A percentile compares a stretch with the other conserved stretches of the same genome.
Conservation (phyloP, 2,113 vertebrate species). For the Collichthys lucidus region DNA sequence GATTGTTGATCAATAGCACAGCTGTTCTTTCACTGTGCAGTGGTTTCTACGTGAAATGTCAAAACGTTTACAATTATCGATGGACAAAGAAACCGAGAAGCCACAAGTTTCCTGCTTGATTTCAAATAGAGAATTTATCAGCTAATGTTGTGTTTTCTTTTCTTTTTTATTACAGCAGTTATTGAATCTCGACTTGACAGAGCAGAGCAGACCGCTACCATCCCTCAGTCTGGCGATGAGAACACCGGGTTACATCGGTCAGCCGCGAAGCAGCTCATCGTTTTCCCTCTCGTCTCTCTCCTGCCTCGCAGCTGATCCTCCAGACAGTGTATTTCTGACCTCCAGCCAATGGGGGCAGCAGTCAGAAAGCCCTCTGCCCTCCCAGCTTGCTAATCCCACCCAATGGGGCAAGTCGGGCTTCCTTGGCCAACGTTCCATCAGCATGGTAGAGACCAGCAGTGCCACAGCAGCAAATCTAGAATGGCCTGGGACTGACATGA, state of each 20-base stretch:
- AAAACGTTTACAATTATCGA: not conserved
- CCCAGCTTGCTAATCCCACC: constrained; percentile 37
- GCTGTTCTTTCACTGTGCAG: not conserved
- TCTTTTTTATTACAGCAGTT: constrained; percentile 71
- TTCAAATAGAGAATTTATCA: not conserved
- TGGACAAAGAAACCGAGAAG: not conserved
- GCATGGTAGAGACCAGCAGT: constrained; percentile 82
- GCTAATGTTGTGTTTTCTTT: constrained; percentile 7
- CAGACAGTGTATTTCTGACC: constrained; percentile 52
- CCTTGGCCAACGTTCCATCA: constrained; percentile 80
- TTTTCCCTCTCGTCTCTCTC: constrained; percentile 63
- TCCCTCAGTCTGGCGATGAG: constrained; percentile 52
- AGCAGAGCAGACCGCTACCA: constrained; percentile 41
- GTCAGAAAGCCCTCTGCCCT: constrained; percentile 48
- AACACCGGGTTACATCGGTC: constrained; percentile 65
- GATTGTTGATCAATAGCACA: not conserved
- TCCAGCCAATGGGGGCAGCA: constrained; percentile 72
- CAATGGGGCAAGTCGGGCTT: constrained; percentile 76
- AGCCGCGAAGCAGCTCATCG: constrained; percentile 42
- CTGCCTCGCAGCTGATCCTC: constrained; percentile 52
- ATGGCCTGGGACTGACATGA: constrained; percentile 65
- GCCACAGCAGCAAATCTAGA: constrained; percentile 57
- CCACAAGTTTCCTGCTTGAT: not conserved
- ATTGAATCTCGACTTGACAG: constrained; percentile 78
- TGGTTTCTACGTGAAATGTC: not conserved